phyloP scores from a whole-genome alignment of 23 tunicate species.

The Trididemnum miniatum region DNA sequence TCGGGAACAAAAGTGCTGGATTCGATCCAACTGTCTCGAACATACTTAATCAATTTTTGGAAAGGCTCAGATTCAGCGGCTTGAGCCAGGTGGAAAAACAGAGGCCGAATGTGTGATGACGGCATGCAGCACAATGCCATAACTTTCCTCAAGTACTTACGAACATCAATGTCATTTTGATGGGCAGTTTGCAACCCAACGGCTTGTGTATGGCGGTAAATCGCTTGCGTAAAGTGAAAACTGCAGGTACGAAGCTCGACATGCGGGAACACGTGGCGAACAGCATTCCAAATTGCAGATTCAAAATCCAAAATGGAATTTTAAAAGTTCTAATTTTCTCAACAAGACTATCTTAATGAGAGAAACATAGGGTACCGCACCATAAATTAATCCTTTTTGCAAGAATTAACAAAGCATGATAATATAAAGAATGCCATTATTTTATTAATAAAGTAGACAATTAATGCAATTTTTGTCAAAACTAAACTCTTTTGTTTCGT shows the following conservation, averaged over 20 bases:
- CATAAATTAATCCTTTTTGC: no score
- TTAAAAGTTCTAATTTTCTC: no score
- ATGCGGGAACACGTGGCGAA: not conserved
- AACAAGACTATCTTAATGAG: no score
- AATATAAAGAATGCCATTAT: no score
- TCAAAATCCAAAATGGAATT: not conserved
- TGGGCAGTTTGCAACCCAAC: no score
- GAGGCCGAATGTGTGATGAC: not conserved
- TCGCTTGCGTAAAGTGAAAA: not conserved
- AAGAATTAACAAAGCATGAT: no score
- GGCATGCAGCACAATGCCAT: not conserved
- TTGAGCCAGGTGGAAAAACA: not conserved
- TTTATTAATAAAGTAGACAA: no score
- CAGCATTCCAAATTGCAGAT: not conserved
- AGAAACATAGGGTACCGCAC: no score
- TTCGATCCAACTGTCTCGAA: not conserved
- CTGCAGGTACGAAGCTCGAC: not conserved
- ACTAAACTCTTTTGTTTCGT: no score
- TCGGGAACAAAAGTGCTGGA: not conserved
- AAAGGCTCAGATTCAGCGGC: not conserved
- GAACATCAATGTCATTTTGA: not conserved
- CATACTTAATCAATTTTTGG: not conserved
- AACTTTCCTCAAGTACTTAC: not conserved
- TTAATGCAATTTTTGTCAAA: no score
- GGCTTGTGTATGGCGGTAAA: not conserved